phyloP scores from a whole-genome alignment of 1,140 invertebrate species.

The Drosophila paulistorum region DNA sequence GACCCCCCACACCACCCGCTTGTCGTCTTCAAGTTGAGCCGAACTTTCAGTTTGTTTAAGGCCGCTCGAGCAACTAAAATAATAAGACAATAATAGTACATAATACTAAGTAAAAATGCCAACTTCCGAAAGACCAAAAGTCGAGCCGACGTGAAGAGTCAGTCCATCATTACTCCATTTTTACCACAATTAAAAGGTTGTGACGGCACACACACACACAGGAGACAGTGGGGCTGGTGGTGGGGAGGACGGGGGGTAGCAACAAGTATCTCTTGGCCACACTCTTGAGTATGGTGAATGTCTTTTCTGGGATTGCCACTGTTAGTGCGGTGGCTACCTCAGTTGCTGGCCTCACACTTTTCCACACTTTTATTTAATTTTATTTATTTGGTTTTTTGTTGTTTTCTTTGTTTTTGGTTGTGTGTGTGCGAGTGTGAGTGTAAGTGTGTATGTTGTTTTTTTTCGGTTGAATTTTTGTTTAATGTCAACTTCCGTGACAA shows the following conservation, averaged over 20 bases:
- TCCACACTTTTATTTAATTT: conserved; percentile 59
- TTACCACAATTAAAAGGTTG: conserved; percentile 43
- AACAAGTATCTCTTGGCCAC: conserved; percentile 22
- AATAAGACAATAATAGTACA: conserved; percentile 56
- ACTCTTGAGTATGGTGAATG: conserved; percentile 46
- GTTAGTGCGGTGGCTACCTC: conserved; percentile 2
- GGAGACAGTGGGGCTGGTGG: background rate
- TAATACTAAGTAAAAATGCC: conserved; percentile 58
- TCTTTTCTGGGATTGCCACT: conserved; percentile 36
- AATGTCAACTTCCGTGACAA: conserved; percentile 55
- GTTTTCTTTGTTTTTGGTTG: conserved; percentile 36
- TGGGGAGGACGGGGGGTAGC: background rate
- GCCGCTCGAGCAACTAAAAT: conserved; percentile 45
- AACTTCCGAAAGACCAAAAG: conserved; percentile 50
- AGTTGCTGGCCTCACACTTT: conserved; percentile 17
- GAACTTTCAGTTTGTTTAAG: conserved; percentile 58
- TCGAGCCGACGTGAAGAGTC: conserved; percentile 4
- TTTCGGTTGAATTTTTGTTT: conserved; percentile 37
- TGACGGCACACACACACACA: background rate
- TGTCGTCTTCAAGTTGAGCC: conserved; percentile 2
- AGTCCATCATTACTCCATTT: conserved; percentile 51
- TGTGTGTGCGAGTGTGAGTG: too few relatives aligned
- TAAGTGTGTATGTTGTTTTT: conserved; percentile 10
- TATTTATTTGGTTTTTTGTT: conserved; percentile 63
- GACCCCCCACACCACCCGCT: background rate